Evolutionary conservation across 2,888 invertebrate genomes (phyloP).

Genomic region (Bimastos eiseni): DNA sequence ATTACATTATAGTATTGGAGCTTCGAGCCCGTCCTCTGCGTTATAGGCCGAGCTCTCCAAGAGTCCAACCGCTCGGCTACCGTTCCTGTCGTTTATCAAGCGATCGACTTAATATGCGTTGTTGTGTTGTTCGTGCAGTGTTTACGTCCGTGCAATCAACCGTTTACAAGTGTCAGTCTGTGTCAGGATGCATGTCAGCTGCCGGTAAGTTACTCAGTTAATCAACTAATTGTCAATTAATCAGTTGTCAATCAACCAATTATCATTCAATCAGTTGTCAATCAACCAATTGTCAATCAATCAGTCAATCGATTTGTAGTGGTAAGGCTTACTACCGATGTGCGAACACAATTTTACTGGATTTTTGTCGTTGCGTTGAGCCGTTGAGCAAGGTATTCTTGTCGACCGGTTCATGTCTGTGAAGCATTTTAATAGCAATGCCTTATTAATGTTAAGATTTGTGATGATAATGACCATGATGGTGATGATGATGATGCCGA

Average conservation of each 20-base stretch:
- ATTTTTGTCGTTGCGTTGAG: too few species aligned
- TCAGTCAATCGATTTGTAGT: neutral
- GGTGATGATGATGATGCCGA: neutral
- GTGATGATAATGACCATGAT: neutral
- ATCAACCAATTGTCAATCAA: neutral
- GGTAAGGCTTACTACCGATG: too few species aligned
- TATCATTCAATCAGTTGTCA: neutral
- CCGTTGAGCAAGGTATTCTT: too few species aligned
- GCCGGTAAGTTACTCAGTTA: neutral
- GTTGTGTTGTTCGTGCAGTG: slow-evolving; percentile 23
- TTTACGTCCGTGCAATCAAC: slow-evolving; percentile 33
- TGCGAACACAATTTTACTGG: too few species aligned
- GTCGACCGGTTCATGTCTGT: too few species aligned
- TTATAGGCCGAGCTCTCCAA: too few species aligned
- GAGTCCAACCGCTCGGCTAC: too few species aligned
- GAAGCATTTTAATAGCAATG: too few species aligned
- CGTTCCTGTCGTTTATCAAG: too few species aligned
- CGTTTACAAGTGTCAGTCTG: slow-evolving; percentile 21
- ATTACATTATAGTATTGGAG: too few species aligned
- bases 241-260: neutral
- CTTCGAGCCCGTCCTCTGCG: too few species aligned
- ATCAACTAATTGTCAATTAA: neutral
- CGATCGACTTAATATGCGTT: neutral
- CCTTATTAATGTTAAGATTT: too few species aligned
- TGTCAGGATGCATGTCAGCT: slow-evolving; percentile 31